These are phyloP conservation scores for Callocephalon fimbriatum DNA, from an alignment of 2,113 vertebrate genomes.

Conservation along the genomic window DNA sequence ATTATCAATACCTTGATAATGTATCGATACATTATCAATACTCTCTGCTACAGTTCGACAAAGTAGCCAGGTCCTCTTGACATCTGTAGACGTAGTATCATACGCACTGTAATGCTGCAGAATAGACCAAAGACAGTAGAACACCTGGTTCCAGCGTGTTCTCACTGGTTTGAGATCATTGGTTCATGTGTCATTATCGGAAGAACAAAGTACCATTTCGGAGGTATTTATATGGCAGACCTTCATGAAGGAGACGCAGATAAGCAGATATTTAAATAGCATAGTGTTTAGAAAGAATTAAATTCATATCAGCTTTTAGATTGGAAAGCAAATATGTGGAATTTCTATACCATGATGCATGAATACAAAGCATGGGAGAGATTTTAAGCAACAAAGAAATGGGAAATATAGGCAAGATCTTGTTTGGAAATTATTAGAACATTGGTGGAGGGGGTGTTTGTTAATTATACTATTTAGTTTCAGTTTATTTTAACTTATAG, in stretches of 20 bases:
- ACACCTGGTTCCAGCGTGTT: neutral
- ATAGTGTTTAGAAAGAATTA: neutral
- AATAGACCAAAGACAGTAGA: neutral
- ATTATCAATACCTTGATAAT: too few relatives aligned
- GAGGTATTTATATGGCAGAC: neutral
- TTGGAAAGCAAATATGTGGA: neutral
- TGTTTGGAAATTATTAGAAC: neutral
- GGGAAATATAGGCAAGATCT: neutral
- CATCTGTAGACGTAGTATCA: accelerated
- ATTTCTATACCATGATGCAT: neutral
- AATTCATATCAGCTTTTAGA: neutral
- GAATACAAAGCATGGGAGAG: neutral
- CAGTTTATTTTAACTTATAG: neutral
- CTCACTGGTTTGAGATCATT: neutral
- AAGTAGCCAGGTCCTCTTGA: neutral
- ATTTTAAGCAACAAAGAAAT: neutral
- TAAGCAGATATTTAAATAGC: neutral
- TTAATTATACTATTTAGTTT: neutral
- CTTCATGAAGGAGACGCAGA: neutral
- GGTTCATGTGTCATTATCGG: neutral
- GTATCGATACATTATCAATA: too few relatives aligned
- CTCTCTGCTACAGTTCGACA: neutral
- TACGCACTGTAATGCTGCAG: neutral
- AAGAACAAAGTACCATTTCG: neutral
- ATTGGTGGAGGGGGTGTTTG: neutral